A percentile compares a stretch with the other conserved stretches of the same genome.
Evolutionary conservation across 2,113 vertebrate species (phyloP).

Genomic region (Corythornis cristatus): DNA sequence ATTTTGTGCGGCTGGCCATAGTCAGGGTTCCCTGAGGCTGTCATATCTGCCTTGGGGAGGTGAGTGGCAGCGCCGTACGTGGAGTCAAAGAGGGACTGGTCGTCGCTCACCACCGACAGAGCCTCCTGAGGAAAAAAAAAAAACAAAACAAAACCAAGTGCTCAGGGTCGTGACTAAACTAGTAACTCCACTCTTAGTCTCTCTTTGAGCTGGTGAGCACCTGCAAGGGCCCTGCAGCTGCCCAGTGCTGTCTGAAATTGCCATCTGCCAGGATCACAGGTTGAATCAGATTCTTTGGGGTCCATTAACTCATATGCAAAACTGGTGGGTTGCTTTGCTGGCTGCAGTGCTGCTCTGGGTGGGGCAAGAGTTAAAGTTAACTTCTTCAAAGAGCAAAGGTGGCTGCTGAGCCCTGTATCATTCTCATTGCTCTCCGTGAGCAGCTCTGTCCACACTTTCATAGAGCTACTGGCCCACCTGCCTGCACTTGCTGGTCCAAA

Average conservation of each 20-base stretch:
- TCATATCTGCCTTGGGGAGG: conserved; percentile 97
- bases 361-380: not conserved
- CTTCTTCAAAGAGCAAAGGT: not conserved
- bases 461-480: not conserved
- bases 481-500: not conserved
- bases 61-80: conserved; percentile 91
- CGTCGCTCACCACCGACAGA: conserved; percentile 99
- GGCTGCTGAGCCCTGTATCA: not conserved
- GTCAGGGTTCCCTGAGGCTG: conserved; percentile 95
- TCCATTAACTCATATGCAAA: not conserved
- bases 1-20: conserved; percentile 97
- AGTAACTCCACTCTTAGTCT: not conserved
- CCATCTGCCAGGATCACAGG: not conserved
- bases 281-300: not conserved
- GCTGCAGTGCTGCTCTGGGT: not conserved
- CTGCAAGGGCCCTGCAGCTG: conserved; percentile 4
- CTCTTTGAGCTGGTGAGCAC: conserved; percentile 33
- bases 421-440: not conserved
- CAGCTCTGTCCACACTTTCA: not conserved
- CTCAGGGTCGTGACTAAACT: not conserved
- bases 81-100: conserved; percentile 97
- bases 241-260: not conserved
- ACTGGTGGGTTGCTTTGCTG: not conserved
- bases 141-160: not conserved
- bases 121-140: conserved; percentile 86